A percentile compares a stretch with the other conserved stretches of the same genome.
Evolutionary conservation across 1,140 invertebrate genomes (phyloP).

Genomic region (Limonius californicus): DNA sequence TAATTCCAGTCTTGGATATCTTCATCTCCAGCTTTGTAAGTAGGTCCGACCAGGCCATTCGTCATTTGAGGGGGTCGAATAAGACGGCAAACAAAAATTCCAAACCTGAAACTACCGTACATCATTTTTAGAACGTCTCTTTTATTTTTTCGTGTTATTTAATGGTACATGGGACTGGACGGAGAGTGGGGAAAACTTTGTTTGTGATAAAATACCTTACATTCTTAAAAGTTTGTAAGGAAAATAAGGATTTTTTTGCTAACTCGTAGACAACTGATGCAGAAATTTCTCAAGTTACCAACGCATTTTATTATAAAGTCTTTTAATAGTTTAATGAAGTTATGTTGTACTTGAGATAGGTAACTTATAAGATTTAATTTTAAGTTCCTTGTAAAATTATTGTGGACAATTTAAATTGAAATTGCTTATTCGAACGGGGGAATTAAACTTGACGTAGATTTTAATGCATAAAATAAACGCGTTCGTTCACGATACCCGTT

Average conservation of each 20-base stretch:
- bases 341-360: no score
- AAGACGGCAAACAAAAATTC: constrained; percentile 24
- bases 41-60: constrained; percentile 27
- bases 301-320: not conserved
- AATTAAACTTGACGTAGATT: not conserved
- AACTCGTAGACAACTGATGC: no score
- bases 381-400: no score
- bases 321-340: no score
- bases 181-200: not conserved
- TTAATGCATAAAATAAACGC: not conserved
- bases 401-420: no score
- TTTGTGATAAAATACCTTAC: not conserved
- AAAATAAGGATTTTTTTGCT: not conserved
- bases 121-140: constrained; percentile 16
- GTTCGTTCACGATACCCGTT: not conserved
- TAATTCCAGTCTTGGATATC: constrained; percentile 29
- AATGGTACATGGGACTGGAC: not conserved
- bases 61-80: constrained; percentile 31
- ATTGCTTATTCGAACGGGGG: no score
- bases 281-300: no score
- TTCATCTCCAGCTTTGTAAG: constrained; percentile 34
- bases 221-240: not conserved
- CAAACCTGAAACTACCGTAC: constrained; percentile 20
- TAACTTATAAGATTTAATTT: no score
- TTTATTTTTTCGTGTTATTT: not conserved